phyloP scores from a whole-genome alignment of 2,888 invertebrate species.

The Gymnocheta viridis region DNA sequence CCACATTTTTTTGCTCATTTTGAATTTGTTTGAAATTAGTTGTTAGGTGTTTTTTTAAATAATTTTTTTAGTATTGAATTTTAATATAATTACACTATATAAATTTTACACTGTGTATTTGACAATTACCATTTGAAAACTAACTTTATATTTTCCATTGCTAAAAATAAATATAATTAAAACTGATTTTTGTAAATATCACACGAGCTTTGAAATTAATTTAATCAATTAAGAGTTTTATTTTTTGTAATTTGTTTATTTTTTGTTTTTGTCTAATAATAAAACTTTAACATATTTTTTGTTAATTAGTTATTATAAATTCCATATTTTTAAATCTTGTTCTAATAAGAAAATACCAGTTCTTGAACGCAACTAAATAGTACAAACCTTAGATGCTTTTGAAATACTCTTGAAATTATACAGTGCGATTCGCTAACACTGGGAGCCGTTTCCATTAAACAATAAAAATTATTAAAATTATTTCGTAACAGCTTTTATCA shows the following conservation, averaged over 20 bases:
- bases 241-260: too few species aligned
- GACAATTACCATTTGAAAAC: not conserved
- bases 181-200: too few species aligned
- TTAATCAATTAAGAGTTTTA: not conserved
- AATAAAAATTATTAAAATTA: not conserved
- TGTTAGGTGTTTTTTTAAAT: not conserved
- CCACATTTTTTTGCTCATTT: slow-evolving; percentile 82
- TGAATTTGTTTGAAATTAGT: slow-evolving; percentile 24
- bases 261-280: too few species aligned
- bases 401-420: not conserved
- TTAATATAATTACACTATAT: not conserved
- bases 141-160: not conserved
- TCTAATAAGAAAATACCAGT: not conserved
- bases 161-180: slow-evolving; percentile 1
- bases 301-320: not conserved
- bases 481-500: not conserved
- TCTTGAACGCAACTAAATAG: not conserved
- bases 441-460: not conserved
- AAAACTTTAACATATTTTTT: not conserved
- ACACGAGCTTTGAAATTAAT: too few species aligned
- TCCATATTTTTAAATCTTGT: not conserved
- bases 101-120: not conserved
- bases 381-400: not conserved
- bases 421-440: not conserved
- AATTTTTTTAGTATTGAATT: not conserved